A percentile compares a stretch with the other conserved stretches of the same genome.
phyloP scores from a whole-genome alignment of 2,888 invertebrate genomes.

The Hipparchia sbordonii region DNA sequence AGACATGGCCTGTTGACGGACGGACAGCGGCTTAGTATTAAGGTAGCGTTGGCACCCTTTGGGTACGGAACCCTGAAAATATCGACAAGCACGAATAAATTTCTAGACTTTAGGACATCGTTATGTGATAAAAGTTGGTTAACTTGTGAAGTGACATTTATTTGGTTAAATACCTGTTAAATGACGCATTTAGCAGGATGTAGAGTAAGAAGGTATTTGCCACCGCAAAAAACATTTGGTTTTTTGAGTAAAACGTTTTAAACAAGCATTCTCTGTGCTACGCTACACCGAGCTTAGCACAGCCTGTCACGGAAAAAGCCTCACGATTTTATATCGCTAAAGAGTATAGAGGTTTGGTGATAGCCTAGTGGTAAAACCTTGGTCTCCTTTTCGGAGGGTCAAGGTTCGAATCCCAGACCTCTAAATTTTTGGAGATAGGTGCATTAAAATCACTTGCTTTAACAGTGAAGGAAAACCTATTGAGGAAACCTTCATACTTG shows the following conservation, averaged over 20 bases:
- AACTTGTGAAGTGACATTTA: not conserved
- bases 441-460: too few species aligned
- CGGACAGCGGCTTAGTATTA: too few species aligned
- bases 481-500: too few species aligned
- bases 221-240: not conserved
- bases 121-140: not conserved
- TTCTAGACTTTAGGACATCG: not conserved
- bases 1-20: too few species aligned
- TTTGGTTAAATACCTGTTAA: not conserved
- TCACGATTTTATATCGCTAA: not conserved
- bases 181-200: not conserved
- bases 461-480: too few species aligned
- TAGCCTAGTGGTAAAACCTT: too few species aligned
- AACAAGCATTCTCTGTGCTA: conserved; percentile 15
- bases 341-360: not conserved
- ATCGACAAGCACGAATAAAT: not conserved
- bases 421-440: too few species aligned
- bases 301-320: not conserved
- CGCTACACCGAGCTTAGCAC: conserved; percentile 8
- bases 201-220: conserved; percentile 5
- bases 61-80: too few species aligned
- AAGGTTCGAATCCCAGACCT: too few species aligned
- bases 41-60: too few species aligned
- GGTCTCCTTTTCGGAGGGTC: too few species aligned
- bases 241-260: not conserved